Conservation (phyloP, 2,113 vertebrate genomes). For the Stigmatopora argus region DNA sequence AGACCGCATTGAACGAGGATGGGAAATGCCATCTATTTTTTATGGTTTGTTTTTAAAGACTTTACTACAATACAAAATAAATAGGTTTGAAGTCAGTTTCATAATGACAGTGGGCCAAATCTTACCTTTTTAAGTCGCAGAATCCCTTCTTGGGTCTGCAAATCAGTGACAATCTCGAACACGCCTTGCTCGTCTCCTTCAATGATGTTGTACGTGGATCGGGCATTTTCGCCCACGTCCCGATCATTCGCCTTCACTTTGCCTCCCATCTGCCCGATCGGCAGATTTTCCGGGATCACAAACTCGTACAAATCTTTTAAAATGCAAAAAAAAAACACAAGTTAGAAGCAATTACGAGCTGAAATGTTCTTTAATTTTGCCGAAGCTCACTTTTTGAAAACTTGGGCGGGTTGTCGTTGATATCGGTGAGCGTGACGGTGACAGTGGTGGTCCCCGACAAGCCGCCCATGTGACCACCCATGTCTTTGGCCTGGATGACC, state of each 20-base stretch:
- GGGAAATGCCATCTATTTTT: too few species aligned
- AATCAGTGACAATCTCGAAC: slow-evolving; percentile 87
- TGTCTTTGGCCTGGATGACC: slow-evolving; percentile 98
- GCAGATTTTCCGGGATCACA: slow-evolving; percentile 85
- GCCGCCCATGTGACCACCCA: slow-evolving; percentile 97
- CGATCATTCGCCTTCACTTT: slow-evolving; percentile 89
- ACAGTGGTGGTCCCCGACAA: slow-evolving; percentile 94
- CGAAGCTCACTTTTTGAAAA: slow-evolving; percentile 89
- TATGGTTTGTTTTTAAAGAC: too few species aligned
- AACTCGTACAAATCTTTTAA: slow-evolving; percentile 90
- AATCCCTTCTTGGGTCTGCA: slow-evolving; percentile 87
- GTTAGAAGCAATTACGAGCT: slow-evolving; percentile 3
- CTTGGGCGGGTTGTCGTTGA: slow-evolving; percentile 97
- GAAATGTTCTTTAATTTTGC: slow-evolving; percentile 19
- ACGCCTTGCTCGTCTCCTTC: slow-evolving; percentile 86
- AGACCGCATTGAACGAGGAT: too few species aligned
- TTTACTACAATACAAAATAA: too few species aligned
- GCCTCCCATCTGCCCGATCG: slow-evolving; percentile 81
- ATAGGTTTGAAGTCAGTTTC: not conserved
- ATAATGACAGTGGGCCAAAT: not conserved
- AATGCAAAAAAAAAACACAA: slow-evolving; percentile 23
- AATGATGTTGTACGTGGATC: slow-evolving; percentile 87
- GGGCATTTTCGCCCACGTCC: slow-evolving; percentile 90
- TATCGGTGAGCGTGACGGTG: slow-evolving; percentile 88
- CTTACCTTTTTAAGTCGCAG: slow-evolving; percentile 88